A percentile compares a stretch with the other conserved stretches of the same genome.
phyloP scores from a whole-genome alignment of 1,140 invertebrate species.

The Drosophila nannoptera region DNA sequence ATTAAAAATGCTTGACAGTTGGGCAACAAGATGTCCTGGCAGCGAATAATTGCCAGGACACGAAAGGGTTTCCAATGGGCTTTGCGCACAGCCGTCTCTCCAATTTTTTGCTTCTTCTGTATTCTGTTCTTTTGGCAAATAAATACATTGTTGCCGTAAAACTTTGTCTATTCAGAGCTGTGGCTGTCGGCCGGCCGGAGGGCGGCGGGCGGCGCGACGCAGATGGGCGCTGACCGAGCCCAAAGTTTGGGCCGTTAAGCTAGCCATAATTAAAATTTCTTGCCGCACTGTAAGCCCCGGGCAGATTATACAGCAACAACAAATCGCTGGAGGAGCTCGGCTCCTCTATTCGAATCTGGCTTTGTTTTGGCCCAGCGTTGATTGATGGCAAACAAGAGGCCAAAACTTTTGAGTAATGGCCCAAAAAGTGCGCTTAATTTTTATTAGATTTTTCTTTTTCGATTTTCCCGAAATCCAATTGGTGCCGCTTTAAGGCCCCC shows the following conservation, averaged over 20 bases:
- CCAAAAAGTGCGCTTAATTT: constrained; percentile 1
- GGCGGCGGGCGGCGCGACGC: not conserved
- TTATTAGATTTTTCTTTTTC: constrained; percentile 15
- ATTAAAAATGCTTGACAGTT: constrained; percentile 73
- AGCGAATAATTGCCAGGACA: constrained; percentile 33
- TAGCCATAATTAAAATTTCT: constrained; percentile 74
- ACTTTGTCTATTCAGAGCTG: constrained; percentile 55
- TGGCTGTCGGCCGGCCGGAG: not conserved
- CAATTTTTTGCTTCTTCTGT: not conserved
- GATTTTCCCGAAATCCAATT: constrained; percentile 48
- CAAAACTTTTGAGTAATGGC: constrained; percentile 42
- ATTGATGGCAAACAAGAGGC: constrained; percentile 67
- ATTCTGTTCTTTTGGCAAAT: constrained; percentile 46
- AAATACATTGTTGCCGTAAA: constrained; percentile 67
- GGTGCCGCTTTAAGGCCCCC: constrained; percentile 33
- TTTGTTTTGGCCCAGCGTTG: constrained; percentile 55
- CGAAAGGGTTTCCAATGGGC: constrained; percentile 55
- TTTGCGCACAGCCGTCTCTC: constrained; percentile 35
- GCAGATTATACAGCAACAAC: constrained; percentile 51
- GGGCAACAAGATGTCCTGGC: constrained; percentile 16
- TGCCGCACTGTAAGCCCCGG: constrained; percentile 59
- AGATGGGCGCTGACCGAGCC: constrained; percentile 51
- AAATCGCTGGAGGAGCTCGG: constrained; percentile 23
- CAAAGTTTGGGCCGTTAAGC: constrained; percentile 67
- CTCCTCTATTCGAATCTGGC: constrained; percentile 40